These are phyloP conservation scores for Trogon melanurus DNA, from an alignment of 2,113 vertebrate species.

Conservation along the genomic window DNA sequence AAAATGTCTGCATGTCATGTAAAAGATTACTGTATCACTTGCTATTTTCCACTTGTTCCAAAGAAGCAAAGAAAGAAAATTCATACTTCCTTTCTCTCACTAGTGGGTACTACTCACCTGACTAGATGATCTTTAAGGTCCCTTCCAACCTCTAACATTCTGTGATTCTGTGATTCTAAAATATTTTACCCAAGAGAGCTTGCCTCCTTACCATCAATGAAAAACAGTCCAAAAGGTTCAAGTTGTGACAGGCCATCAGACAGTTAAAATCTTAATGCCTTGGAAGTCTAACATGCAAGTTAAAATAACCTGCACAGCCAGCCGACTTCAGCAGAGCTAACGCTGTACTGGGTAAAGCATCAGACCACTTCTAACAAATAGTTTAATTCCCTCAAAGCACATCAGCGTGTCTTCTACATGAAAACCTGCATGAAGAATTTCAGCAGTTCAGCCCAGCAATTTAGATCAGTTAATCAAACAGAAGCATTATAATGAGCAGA, in stretches of 20 bases:
- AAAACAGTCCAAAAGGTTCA: constrained; percentile 6
- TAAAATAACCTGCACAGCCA: neutral
- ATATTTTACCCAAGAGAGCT: neutral
- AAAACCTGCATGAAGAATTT: neutral
- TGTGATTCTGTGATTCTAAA: no score
- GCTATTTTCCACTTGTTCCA: neutral
- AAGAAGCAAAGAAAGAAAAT: neutral
- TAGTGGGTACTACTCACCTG: neutral
- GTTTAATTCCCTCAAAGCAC: neutral
- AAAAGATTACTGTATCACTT: neutral
- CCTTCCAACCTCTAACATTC: no score
- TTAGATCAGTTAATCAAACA: constrained; percentile 3
- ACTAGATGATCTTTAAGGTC: no score
- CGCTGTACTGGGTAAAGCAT: neutral
- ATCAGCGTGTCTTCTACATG: neutral
- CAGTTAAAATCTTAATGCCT: neutral
- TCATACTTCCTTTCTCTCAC: neutral
- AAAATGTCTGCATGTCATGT: neutral
- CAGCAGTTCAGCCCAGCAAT: neutral
- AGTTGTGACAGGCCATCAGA: neutral
- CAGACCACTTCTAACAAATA: neutral
- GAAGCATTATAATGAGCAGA: neutral
- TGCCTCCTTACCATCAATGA: neutral
- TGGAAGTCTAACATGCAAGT: neutral
- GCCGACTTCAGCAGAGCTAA: constrained; percentile 1